These are phyloP conservation scores for Oreotrochilus melanogaster DNA, from an alignment of 2,113 vertebrate species.

Conservation along the genomic window DNA sequence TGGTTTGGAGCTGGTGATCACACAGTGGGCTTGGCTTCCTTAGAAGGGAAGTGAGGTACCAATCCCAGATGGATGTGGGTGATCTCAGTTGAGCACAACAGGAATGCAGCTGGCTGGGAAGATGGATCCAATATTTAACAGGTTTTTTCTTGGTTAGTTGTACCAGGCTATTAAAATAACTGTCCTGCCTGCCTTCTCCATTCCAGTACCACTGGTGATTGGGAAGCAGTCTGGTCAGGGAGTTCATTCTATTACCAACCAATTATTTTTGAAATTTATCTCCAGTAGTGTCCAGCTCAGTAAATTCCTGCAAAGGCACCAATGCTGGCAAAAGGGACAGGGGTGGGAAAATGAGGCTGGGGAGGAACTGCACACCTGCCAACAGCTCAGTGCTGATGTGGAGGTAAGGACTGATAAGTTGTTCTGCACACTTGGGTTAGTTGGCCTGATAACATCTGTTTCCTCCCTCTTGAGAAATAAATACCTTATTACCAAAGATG, in stretches of 20 bases:
- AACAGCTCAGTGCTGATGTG: background rate
- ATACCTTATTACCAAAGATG: background rate
- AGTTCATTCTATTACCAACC: background rate
- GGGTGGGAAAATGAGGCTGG: background rate
- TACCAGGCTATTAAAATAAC: background rate
- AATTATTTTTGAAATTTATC: background rate
- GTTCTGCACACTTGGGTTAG: background rate
- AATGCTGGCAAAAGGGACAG: background rate
- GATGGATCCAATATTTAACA: rapidly evolving
- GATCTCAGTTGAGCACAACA: background rate
- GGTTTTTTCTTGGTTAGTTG: background rate
- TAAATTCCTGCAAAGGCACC: background rate
- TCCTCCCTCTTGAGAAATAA: conserved; percentile 27
- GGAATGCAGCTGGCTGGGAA: background rate
- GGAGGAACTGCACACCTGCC: background rate
- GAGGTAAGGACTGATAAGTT: conserved; percentile 20
- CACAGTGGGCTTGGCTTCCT: background rate
- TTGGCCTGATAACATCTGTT: conserved; percentile 5
- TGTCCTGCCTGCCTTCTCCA: background rate
- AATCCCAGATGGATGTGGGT: background rate
- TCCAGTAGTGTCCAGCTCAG: rapidly evolving
- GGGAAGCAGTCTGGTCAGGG: background rate
- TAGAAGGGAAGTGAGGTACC: background rate
- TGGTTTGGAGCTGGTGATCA: background rate
- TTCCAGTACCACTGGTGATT: background rate